Evolutionary conservation across 2,113 vertebrate species (phyloP).

Genomic region (Haemorhous mexicanus): DNA sequence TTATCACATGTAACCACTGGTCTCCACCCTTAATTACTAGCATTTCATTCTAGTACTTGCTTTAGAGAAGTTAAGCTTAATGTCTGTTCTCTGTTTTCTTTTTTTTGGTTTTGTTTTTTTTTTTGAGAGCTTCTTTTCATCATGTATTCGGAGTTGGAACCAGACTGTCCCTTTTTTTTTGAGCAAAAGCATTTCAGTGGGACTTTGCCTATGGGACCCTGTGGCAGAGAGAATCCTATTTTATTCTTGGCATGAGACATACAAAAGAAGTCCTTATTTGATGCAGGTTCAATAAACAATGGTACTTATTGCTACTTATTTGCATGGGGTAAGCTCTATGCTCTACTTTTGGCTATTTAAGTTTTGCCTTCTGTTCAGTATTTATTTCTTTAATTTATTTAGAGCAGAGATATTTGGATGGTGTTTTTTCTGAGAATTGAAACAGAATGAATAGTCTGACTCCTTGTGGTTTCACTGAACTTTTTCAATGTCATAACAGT

Average conservation of each 20-base stretch:
- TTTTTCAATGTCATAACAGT: slow-evolving; percentile 26
- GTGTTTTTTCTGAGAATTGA: not conserved
- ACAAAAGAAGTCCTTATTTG: slow-evolving; percentile 1
- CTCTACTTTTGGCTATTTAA: not conserved
- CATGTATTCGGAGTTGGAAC: slow-evolving; percentile 6
- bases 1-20: slow-evolving; percentile 50
- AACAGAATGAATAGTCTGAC: slow-evolving; percentile 3
- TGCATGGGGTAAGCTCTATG: not conserved
- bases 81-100: not conserved
- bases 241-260: slow-evolving; percentile 24
- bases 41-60: not conserved
- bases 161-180: not conserved
- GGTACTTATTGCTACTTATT: not conserved
- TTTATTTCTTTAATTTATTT: slow-evolving; percentile 30
- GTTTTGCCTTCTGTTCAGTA: slow-evolving; percentile 1
- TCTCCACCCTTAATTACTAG: slow-evolving; percentile 41
- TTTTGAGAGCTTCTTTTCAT: not conserved
- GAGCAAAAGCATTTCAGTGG: slow-evolving; percentile 20
- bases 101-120: not conserved
- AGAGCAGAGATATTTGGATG: not conserved
- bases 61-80: not conserved
- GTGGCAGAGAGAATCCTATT: slow-evolving; percentile 32
- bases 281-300: slow-evolving; percentile 48
- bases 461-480: slow-evolving; percentile 27
- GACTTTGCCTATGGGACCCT: slow-evolving; percentile 8